Percentiles rank a stretch among this genome's conserved stretches.
These are phyloP conservation scores for Takifugu bimaculatus DNA, from an alignment of 2,113 vertebrate genomes.

Conservation along the genomic window DNA sequence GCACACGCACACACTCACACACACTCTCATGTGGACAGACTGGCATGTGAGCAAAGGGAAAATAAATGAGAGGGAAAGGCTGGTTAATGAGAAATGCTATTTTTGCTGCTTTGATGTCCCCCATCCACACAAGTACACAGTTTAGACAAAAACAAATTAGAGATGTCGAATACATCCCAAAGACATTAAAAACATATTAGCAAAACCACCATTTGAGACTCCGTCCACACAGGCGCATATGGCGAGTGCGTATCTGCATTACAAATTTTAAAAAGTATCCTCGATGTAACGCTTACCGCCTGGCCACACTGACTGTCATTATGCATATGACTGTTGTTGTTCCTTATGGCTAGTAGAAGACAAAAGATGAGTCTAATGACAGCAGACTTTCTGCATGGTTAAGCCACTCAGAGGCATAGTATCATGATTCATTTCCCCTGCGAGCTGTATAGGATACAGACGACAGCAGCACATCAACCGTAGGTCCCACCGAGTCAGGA, in stretches of 20 bases:
- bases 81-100: constrained; percentile 81
- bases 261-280: constrained; percentile 49
- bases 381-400: constrained; percentile 54
- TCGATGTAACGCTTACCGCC: constrained; percentile 36
- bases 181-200: constrained; percentile 85
- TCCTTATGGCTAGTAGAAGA: constrained; percentile 65
- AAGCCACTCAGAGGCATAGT: constrained; percentile 61
- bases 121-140: constrained; percentile 76
- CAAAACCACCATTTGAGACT: constrained; percentile 70
- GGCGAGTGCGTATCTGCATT: constrained; percentile 27
- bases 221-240: constrained; percentile 50
- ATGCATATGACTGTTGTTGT: constrained; percentile 54
- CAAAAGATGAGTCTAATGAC: constrained; percentile 69
- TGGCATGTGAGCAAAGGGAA: constrained; percentile 65
- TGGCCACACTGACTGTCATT: constrained; percentile 51
- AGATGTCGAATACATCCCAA: constrained; percentile 75
- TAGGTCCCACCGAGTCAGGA: constrained; percentile 14
- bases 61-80: constrained; percentile 79
- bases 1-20: constrained; percentile 25
- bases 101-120: constrained; percentile 79
- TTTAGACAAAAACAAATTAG: constrained; percentile 82
- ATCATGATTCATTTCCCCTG: constrained; percentile 56
- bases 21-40: constrained; percentile 68
- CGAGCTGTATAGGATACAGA: constrained; percentile 57
- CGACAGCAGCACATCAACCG: constrained; percentile 34